A percentile compares a stretch with the other conserved stretches of the same genome.
Evolutionary conservation across 35 echinoderm and acorn worm species (phyloP).

Genomic region (Lytechinus pictus): DNA sequence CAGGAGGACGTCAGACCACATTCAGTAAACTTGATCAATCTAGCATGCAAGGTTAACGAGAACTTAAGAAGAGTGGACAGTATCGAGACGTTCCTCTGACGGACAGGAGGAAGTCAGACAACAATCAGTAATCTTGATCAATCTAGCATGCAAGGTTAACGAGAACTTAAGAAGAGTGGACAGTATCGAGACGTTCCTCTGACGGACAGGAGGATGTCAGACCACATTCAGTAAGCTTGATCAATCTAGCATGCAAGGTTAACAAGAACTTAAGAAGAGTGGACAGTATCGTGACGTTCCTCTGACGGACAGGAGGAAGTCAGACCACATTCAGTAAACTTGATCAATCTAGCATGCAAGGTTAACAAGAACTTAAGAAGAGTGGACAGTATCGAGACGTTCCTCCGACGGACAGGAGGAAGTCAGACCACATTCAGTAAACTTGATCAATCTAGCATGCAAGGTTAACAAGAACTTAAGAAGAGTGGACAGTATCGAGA

Average conservation of each 20-base stretch:
- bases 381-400: conserved; percentile 47
- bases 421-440: background rate
- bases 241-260: too few species aligned
- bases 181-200: background rate
- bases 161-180: too few species aligned
- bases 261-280: background rate
- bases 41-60: too few species aligned
- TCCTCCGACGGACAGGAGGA: conserved; percentile 48
- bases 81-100: conserved; percentile 67
- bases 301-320: too few species aligned
- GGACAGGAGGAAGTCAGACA: too few species aligned
- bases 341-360: too few species aligned
- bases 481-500: conserved; percentile 65
- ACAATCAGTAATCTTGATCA: background rate
- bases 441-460: background rate
- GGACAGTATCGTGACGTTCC: conserved; percentile 77
- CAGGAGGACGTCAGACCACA: background rate
- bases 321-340: too few species aligned
- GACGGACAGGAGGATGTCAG: background rate
- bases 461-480: background rate
- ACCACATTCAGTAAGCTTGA: too few species aligned
- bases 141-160: too few species aligned
- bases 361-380: too few species aligned
- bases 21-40: too few species aligned
- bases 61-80: conserved; percentile 28